phyloP scores from a whole-genome alignment of 1,140 invertebrate genomes.

The Batillaria attramentaria region DNA sequence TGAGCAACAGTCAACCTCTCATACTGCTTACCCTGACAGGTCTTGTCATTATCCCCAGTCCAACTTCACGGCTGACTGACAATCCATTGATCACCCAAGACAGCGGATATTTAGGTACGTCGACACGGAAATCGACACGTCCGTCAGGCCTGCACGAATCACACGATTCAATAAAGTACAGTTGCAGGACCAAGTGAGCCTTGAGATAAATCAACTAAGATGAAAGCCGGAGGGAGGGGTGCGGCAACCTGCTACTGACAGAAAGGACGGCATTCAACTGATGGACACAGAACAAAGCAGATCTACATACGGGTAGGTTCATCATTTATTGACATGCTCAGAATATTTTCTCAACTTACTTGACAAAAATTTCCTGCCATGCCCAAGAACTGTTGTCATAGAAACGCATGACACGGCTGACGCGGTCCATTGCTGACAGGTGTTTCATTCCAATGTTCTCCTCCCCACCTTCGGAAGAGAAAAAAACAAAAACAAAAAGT shows the following conservation, averaged over 20 bases:
- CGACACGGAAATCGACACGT: slow-evolving; percentile 80
- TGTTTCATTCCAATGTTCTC: slow-evolving; percentile 79
- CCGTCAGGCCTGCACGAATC: slow-evolving; percentile 68
- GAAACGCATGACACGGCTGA: slow-evolving; percentile 88
- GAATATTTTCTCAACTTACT: slow-evolving; percentile 72
- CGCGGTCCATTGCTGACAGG: slow-evolving; percentile 75
- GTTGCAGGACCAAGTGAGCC: no score
- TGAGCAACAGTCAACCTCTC: no score
- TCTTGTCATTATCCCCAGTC: slow-evolving; percentile 87
- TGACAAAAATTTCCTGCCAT: slow-evolving; percentile 95
- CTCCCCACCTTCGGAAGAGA: slow-evolving; percentile 73
- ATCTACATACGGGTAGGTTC: no score
- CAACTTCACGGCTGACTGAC: slow-evolving; percentile 86
- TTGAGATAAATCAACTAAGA: no score
- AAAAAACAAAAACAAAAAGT: no score
- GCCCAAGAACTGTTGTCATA: slow-evolving; percentile 93
- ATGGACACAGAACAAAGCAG: no score
- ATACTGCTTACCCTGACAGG: slow-evolving; percentile 80
- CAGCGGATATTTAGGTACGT: slow-evolving; percentile 87
- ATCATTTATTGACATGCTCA: no score
- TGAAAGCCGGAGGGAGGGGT: no score
- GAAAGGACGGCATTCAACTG: no score
- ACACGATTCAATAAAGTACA: no score
- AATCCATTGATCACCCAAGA: slow-evolving; percentile 95
- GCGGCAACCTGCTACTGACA: no score